A percentile compares a stretch with the other conserved stretches of the same genome.
These are phyloP conservation scores for Xiphydria camelus DNA, from an alignment of 2,888 invertebrate genomes.

Conservation along the genomic window DNA sequence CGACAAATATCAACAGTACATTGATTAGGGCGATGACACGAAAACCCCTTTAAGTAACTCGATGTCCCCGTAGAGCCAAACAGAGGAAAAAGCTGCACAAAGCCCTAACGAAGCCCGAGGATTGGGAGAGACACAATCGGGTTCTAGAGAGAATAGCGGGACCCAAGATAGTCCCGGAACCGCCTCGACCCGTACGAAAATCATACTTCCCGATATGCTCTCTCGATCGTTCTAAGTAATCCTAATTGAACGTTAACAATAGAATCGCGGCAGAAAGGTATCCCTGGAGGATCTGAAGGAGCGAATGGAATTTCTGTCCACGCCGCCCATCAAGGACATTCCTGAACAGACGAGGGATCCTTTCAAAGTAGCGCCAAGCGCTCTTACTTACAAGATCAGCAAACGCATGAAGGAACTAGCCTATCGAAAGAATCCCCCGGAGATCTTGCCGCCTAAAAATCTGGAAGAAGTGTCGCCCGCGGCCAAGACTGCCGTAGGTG, in stretches of 20 bases:
- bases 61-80: constrained; percentile 27
- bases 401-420: constrained; percentile 28
- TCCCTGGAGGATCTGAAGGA: no score
- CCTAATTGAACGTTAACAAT: neutral
- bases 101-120: constrained; percentile 30
- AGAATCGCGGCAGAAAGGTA: no score
- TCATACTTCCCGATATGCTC: neutral
- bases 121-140: constrained; percentile 40
- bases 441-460: constrained; percentile 12
- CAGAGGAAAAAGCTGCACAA: constrained; percentile 30
- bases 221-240: neutral
- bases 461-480: constrained; percentile 33
- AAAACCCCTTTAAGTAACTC: neutral
- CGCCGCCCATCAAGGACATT: constrained; percentile 21
- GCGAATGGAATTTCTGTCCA: constrained; percentile 27
- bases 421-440: constrained; percentile 7
- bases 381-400: constrained; percentile 34
- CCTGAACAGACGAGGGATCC: constrained; percentile 26
- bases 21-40: neutral
- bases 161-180: constrained; percentile 29
- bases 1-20: no score
- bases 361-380: constrained; percentile 27
- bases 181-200: constrained; percentile 26
- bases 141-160: constrained; percentile 31
- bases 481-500: constrained; percentile 29